Percentiles rank a stretch among this genome's conserved stretches.
Conservation (phyloP, 2,888 invertebrate species). For the Platypus cylindrus region DNA sequence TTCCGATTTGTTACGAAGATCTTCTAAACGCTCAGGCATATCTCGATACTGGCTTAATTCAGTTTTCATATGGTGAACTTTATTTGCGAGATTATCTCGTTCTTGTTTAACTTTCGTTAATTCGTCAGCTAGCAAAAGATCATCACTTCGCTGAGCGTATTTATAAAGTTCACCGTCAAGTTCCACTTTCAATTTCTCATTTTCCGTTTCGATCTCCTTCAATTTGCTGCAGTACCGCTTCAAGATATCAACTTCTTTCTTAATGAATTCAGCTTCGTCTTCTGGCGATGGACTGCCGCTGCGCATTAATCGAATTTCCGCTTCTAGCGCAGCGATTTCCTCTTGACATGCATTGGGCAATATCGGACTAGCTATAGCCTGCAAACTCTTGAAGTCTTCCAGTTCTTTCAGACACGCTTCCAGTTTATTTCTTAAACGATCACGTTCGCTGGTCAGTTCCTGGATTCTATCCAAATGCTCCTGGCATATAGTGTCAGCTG, state of each 20-base stretch:
- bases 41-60: slow-evolving; percentile 22
- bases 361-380: slow-evolving; percentile 12
- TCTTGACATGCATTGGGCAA: slow-evolving; percentile 17
- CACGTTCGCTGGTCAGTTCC: slow-evolving; percentile 24
- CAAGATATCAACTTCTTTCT: slow-evolving; percentile 25
- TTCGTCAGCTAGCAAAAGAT: slow-evolving; percentile 11
- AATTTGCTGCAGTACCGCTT: slow-evolving; percentile 28
- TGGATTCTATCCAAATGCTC: slow-evolving; percentile 24
- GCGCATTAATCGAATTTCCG: slow-evolving; percentile 24
- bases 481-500: slow-evolving; percentile 21
- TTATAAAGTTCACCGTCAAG: slow-evolving; percentile 8
- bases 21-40: slow-evolving; percentile 23
- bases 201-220: slow-evolving; percentile 26
- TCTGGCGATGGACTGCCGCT: slow-evolving; percentile 23
- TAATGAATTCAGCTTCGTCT: slow-evolving; percentile 26
- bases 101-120: slow-evolving; percentile 21
- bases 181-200: slow-evolving; percentile 23
- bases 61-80: slow-evolving; percentile 23
- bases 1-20: slow-evolving; percentile 20
- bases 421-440: slow-evolving; percentile 20
- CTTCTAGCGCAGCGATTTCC: slow-evolving; percentile 24
- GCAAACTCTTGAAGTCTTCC: slow-evolving; percentile 19
- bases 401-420: slow-evolving; percentile 21
- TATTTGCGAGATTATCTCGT: slow-evolving; percentile 21
- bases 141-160: slow-evolving; percentile 3